Evolutionary conservation across 2,113 vertebrate genomes (phyloP), one percentile per base, ranked within the genome.

Genomic region (Rana temporaria): DNA sequence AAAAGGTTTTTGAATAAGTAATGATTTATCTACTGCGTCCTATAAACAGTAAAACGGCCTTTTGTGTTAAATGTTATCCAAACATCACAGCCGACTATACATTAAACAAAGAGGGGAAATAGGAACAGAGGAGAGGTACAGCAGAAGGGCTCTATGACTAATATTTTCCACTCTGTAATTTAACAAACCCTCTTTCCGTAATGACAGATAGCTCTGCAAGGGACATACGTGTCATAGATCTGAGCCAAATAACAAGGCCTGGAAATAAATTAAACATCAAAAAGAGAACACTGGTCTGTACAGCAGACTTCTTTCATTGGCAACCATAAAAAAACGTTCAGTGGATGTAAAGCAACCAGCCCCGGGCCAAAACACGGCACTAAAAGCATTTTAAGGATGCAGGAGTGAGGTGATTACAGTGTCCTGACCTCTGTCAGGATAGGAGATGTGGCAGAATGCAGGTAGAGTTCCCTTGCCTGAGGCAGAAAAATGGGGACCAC

Each of bases 331-430:
- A 69, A 19, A 11, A 34, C 16, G 26, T 2, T 42, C 17, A 66
- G 30, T 42, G 78, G 30, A 52, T 48, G 34, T 11, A 20, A 20
- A 53, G 64, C 30, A 19, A 0, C 52, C 11, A 24, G 62, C 72
- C 80, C 53, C 20, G 22, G 80, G 80, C 63, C 63, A 55, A 19
- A 57, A 57, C 62, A 22, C 30, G 1, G 48, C 71, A 67, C 63
- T 82, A 68, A 75, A 82, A 75, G 70, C 71, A 30, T 57, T 82
- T 71, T 63, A 64, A 74, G 70, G 80, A 76, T 82, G 19, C n/a
- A 75, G 63, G 55, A 20, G 20, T 48, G 70, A n/a, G 80, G 56
- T 57, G 62, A 82, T 82, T 74, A 82, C 52, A 82, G 80, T 66
- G 71, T 20, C 52, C 20, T 22, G 32, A 34, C 62, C 63, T 38